Evolutionary conservation across 2,113 vertebrate genomes (phyloP).

Genomic region (Coryphaenoides rupestris): DNA sequence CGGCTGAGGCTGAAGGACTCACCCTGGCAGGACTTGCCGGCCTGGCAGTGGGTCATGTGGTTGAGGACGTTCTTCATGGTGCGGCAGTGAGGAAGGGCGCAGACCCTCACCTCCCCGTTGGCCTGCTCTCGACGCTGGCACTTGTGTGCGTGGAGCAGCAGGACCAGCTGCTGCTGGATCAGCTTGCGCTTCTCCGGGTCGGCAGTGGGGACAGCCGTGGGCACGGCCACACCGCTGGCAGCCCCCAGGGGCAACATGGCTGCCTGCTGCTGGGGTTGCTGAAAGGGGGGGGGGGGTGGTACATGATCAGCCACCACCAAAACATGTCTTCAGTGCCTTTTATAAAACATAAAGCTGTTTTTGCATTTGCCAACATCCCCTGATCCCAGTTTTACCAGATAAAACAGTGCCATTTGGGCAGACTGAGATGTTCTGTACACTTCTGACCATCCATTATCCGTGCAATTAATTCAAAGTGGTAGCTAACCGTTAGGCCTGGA

Average conservation of each 20-base stretch:
- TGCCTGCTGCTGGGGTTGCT: slow-evolving; percentile 78
- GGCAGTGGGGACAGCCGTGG: slow-evolving; percentile 88
- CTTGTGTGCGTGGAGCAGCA: slow-evolving; percentile 97
- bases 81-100: slow-evolving; percentile 90
- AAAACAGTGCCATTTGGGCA: too few relatives aligned
- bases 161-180: slow-evolving; percentile 98
- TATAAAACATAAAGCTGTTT: not conserved
- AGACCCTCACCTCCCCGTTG: slow-evolving; percentile 92
- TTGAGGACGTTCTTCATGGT: slow-evolving; percentile 99
- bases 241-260: slow-evolving; percentile 78
- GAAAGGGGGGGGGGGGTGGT: slow-evolving; percentile 15
- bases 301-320: slow-evolving; percentile 42
- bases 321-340: not conserved
- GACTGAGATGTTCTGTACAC: too few relatives aligned
- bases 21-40: slow-evolving; percentile 98
- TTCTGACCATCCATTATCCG: too few relatives aligned
- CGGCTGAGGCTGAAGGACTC: slow-evolving; percentile 39
- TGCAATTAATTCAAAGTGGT: too few relatives aligned
- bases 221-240: slow-evolving; percentile 76
- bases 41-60: slow-evolving; percentile 99
- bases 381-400: too few relatives aligned
- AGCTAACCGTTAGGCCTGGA: too few relatives aligned
- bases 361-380: too few relatives aligned
- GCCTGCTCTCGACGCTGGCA: slow-evolving; percentile 96
- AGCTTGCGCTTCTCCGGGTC: slow-evolving; percentile 98